Conservation (phyloP, 92 coral and sea anemone genomes). For the Scolanthus callimorphus region DNA sequence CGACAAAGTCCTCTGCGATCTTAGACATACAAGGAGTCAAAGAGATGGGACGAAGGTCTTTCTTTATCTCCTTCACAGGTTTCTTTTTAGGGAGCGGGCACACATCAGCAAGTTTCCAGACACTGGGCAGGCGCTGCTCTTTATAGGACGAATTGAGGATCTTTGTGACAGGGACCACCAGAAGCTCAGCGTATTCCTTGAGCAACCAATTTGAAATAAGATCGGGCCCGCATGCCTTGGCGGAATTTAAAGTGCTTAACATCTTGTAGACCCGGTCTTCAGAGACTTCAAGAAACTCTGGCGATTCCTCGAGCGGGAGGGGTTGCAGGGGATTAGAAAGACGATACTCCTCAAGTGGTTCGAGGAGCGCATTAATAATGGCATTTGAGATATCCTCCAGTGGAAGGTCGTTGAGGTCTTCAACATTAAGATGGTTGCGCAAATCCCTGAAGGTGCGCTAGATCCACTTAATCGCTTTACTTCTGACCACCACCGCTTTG, state of each 20-base stretch:
- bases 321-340: constrained; percentile 10
- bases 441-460: constrained; percentile 9
- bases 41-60: constrained; percentile 23
- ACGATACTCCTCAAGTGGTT: constrained; percentile 43
- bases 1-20: constrained; percentile 32
- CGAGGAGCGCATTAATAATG: constrained; percentile 37
- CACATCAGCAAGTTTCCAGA: constrained; percentile 28
- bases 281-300: not conserved
- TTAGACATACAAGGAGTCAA: constrained; percentile 10
- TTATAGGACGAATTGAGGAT: constrained; percentile 5
- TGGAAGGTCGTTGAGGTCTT: constrained; percentile 13
- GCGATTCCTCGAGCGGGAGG: constrained; percentile 3
- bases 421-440: constrained; percentile 21
- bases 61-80: constrained; percentile 14
- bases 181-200: constrained; percentile 2
- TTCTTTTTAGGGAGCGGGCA: constrained; percentile 6
- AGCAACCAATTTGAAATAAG: constrained; percentile 12
- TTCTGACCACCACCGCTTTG: constrained; percentile 44
- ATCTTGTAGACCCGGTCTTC: not conserved
- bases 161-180: not conserved
- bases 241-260: not conserved
- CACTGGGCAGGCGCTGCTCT: constrained; percentile 6
- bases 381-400: constrained; percentile 20
- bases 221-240: constrained; percentile 17
- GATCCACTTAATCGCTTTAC: constrained; percentile 42